Evolutionary conservation across 2,888 invertebrate species (phyloP).

Genomic region (Atethmia centrago): DNA sequence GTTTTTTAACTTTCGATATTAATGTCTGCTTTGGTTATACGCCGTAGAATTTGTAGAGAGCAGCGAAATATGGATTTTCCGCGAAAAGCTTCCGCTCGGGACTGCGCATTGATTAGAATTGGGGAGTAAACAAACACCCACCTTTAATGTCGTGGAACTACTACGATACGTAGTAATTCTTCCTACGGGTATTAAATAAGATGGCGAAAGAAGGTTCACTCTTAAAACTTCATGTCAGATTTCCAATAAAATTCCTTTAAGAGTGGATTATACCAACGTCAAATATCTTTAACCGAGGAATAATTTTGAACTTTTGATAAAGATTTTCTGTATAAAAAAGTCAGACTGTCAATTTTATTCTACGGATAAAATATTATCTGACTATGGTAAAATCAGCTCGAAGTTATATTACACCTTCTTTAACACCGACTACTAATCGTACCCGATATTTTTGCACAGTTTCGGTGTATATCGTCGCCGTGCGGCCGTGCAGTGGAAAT

Average conservation of each 20-base stretch:
- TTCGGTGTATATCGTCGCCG: background rate
- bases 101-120: slow-evolving; percentile 50
- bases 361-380: background rate
- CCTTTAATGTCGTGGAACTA: slow-evolving; percentile 57
- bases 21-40: slow-evolving; percentile 34
- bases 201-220: slow-evolving; percentile 42
- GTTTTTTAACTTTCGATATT: slow-evolving; percentile 53
- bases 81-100: slow-evolving; percentile 20
- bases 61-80: slow-evolving; percentile 54
- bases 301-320: background rate
- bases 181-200: slow-evolving; percentile 41
- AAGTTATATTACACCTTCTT: background rate
- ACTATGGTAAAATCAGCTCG: background rate
- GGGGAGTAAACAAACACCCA: slow-evolving; percentile 68
- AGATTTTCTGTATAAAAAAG: background rate
- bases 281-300: background rate
- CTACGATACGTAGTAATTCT: slow-evolving; percentile 63
- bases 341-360: background rate
- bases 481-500: background rate
- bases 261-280: background rate
- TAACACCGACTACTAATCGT: background rate
- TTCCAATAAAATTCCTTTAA: background rate
- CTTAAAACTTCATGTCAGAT: background rate
- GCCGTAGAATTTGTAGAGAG: slow-evolving; percentile 28
- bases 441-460: background rate